Percentiles rank a stretch among this genome's conserved stretches.
Conservation (phyloP, 2,888 invertebrate genomes). For the Salpingus planirostris region DNA sequence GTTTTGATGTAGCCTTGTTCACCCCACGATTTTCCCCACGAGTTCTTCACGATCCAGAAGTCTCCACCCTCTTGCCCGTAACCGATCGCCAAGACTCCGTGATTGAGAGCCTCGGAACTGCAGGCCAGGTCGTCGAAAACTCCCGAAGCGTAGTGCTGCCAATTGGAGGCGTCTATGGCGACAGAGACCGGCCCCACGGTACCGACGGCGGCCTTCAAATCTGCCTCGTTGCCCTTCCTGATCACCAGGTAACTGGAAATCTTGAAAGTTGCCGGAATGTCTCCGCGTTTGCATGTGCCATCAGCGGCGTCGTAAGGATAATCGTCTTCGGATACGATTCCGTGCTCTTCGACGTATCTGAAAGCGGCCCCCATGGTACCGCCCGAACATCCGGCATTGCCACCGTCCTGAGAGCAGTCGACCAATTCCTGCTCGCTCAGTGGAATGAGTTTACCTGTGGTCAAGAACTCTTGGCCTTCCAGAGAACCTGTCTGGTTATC, state of each 20-base stretch:
- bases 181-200: slow-evolving; percentile 68
- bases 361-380: slow-evolving; percentile 45
- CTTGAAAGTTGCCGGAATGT: slow-evolving; percentile 55
- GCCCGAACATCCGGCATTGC: slow-evolving; percentile 46
- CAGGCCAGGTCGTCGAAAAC: slow-evolving; percentile 77
- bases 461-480: slow-evolving; percentile 45
- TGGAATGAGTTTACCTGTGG: slow-evolving; percentile 42
- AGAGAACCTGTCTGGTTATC: too few relatives aligned
- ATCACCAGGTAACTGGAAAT: slow-evolving; percentile 78
- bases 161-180: slow-evolving; percentile 82
- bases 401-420: slow-evolving; percentile 44
- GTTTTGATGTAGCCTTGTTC: slow-evolving; percentile 20
- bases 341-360: slow-evolving; percentile 42
- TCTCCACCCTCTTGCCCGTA: slow-evolving; percentile 65
- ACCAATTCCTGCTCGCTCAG: slow-evolving; percentile 49
- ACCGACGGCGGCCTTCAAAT: slow-evolving; percentile 67
- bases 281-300: slow-evolving; percentile 19
- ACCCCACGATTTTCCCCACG: slow-evolving; percentile 44
- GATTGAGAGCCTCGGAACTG: slow-evolving; percentile 61
- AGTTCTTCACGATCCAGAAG: slow-evolving; percentile 64
- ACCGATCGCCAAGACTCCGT: slow-evolving; percentile 78
- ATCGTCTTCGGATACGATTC: slow-evolving; percentile 45
- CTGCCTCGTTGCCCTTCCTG: slow-evolving; percentile 56
- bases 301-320: slow-evolving; percentile 46
- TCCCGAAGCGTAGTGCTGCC: slow-evolving; percentile 73